phyloP scores from a whole-genome alignment of 2,797 vertebrate genomes.

The Rhinophrynus dorsalis region DNA sequence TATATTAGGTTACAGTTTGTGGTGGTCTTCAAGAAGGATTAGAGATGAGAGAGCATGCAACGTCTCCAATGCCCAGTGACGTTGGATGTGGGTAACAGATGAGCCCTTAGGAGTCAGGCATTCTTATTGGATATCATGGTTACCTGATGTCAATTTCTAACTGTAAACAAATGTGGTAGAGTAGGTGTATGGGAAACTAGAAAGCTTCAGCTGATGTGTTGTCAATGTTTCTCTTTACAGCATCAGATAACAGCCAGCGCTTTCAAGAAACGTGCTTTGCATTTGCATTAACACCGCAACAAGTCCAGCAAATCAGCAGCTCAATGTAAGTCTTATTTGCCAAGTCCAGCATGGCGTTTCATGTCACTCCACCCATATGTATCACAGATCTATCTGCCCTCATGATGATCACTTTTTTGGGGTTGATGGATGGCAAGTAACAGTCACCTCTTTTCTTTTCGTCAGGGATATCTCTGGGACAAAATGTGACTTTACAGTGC shows the following conservation, averaged over 20 bases:
- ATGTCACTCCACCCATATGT: too few species aligned
- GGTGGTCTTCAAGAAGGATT: too few species aligned
- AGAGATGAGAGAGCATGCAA: too few species aligned
- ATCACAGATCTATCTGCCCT: too few species aligned
- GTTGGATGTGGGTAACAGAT: background rate
- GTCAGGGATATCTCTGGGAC: conserved; percentile 97
- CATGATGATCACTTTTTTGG: too few species aligned
- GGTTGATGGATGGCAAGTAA: too few species aligned
- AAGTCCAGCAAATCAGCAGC: conserved; percentile 98
- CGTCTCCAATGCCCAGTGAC: too few species aligned
- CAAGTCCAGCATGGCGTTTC: too few species aligned
- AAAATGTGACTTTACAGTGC: conserved; percentile 98
- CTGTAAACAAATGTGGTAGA: too few species aligned
- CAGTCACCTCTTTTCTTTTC: background rate
- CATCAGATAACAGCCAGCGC: conserved; percentile 95
- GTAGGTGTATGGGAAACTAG: too few species aligned
- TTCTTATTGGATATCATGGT: background rate
- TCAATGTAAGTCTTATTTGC: conserved; percentile 85
- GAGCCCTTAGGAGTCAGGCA: background rate
- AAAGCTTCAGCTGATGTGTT: background rate
- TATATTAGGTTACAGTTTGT: too few species aligned
- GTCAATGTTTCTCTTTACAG: conserved; percentile 64
- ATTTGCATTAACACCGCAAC: conserved; percentile 96
- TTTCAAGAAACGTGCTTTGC: conserved; percentile 99
- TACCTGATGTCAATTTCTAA: too few species aligned